phyloP scores from a whole-genome alignment of 2,113 vertebrate genomes.

The Limnothrissa miodon region DNA sequence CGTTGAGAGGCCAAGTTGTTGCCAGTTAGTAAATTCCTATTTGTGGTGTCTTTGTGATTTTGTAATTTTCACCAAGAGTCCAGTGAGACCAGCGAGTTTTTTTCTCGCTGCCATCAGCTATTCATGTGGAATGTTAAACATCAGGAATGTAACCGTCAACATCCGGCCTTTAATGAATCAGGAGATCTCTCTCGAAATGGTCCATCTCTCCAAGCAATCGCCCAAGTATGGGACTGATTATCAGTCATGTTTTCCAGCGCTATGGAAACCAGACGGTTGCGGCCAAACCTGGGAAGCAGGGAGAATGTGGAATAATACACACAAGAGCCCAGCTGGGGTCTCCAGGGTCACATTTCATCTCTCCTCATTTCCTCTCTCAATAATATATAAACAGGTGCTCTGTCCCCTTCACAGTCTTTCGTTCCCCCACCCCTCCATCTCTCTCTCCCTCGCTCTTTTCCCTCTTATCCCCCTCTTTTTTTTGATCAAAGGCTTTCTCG shows the following conservation, averaged over 20 bases:
- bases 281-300: neutral
- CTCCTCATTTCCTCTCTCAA: neutral
- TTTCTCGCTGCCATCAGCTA: neutral
- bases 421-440: neutral
- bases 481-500: neutral
- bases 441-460: too few species aligned
- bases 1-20: neutral
- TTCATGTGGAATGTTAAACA: constrained; percentile 15
- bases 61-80: neutral
- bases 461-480: neutral
- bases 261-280: neutral
- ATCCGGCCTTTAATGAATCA: neutral
- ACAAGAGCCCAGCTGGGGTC: neutral
- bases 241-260: neutral
- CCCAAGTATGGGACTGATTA: neutral
- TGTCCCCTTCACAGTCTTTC: neutral
- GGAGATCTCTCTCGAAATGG: neutral
- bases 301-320: constrained; percentile 9
- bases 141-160: constrained; percentile 4
- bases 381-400: constrained; percentile 8
- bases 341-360: neutral
- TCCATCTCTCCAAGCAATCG: neutral
- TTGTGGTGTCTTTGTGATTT: neutral
- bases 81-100: neutral
- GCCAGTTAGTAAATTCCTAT: neutral